Conservation (phyloP, 2,797 vertebrate species). For the Poeciliopsis gracilis region DNA sequence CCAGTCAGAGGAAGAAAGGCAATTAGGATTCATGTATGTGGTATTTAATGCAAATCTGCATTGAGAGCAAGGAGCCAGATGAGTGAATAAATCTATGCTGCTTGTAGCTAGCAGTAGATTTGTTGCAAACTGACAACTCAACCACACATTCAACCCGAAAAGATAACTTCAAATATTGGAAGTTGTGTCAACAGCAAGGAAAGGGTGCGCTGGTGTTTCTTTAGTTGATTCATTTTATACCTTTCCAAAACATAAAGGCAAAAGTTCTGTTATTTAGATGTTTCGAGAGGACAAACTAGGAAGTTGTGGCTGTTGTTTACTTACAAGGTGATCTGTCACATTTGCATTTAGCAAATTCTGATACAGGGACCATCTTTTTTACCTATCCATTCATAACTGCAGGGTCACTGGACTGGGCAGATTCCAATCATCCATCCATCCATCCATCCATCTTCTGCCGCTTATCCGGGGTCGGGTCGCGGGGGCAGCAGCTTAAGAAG, state of each 20-base stretch:
- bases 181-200: neutral
- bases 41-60: constrained; percentile 60
- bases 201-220: neutral
- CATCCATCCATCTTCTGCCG: too few relatives aligned
- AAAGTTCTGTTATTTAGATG: neutral
- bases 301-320: neutral
- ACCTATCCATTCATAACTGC: neutral
- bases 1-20: constrained; percentile 11
- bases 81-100: neutral
- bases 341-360: neutral
- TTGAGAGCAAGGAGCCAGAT: constrained; percentile 18
- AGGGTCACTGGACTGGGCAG: neutral
- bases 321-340: neutral
- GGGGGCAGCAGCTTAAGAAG: too few relatives aligned
- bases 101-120: neutral
- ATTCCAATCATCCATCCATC: neutral
- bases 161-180: neutral
- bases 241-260: neutral
- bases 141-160: neutral
- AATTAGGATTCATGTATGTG: constrained; percentile 64
- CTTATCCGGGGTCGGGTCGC: too few relatives aligned
- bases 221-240: neutral
- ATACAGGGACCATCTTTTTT: neutral
- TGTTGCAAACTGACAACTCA: neutral
- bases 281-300: neutral